Evolutionary conservation across 2,888 invertebrate species (phyloP), one percentile per base, ranked within the genome.

Genomic region (Metacarcinus magister): DNA sequence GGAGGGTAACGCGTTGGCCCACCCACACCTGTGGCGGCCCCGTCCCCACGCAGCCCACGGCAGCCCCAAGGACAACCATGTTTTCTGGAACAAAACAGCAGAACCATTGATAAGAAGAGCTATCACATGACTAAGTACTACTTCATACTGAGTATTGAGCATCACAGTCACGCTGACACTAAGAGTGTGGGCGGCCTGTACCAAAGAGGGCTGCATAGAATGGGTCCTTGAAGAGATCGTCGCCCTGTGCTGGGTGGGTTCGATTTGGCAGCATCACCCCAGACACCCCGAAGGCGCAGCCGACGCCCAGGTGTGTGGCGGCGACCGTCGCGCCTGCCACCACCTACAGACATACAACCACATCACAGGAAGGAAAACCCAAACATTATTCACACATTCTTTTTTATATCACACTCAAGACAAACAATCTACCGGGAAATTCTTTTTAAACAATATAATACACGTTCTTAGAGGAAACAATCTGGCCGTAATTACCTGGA

Each of bases 1-100:
- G 95, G 67, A 96, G 94, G 2, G 96, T 94, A 54, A 92, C 91
- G 19, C 96, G 92, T 92, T 96, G 96, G 8, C 96, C 96, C 94
- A 96, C 44, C 90, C 92, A 67, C 94, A 96, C 96, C 95, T 91
- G 93, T 2, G 92, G 89, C n/a, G 89, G 54, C 10, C 87, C 94
- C n/a, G 93, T 75, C 39, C 92, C 92, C 60, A 92, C 54, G 13
- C 94, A 95, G 4, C 96, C 96, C 46, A 94, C 89, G 19, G 95
- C 93, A 3, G 95, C 96, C 23, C 96, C 96, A 44, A 96, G 28
- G 39, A 93, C 28, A 28, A 96, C 91, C 92, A 96, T 28, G 67
- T 95, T 96, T 19, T 95, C 96, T 96, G 96, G 43, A 93, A 91
- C 5, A 48, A 60, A 19, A 48, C 48, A 89, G 28, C 23, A 67